A percentile compares a stretch with the other conserved stretches of the same genome.
These are phyloP conservation scores for Tragelaphus eurycerus DNA, from an alignment of 2,797 vertebrate species.

Conservation along the genomic window DNA sequence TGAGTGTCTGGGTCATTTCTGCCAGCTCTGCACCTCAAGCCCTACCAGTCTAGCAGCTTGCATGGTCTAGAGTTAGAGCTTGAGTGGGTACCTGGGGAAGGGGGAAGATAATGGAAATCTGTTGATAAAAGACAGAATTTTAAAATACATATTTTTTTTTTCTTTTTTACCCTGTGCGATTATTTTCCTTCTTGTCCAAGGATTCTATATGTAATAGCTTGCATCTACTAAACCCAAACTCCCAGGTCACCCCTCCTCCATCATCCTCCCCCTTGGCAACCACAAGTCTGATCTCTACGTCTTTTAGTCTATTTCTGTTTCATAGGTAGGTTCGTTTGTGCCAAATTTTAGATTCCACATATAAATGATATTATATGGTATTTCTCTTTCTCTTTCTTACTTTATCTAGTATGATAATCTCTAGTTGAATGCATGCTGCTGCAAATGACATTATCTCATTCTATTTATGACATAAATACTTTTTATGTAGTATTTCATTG, in stretches of 20 bases:
- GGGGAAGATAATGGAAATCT: background rate
- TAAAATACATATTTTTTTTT: background rate
- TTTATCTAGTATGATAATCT: background rate
- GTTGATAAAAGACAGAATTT: slow-evolving; percentile 69
- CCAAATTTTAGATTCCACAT: background rate
- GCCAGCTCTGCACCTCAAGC: background rate
- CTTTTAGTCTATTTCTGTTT: background rate
- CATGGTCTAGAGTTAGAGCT: background rate
- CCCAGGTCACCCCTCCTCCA: background rate
- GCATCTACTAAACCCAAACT: background rate
- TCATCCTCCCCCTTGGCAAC: background rate
- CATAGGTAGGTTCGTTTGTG: background rate
- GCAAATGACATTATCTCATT: background rate
- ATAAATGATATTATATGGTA: background rate
- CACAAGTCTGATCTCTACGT: background rate
- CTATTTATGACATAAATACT: too few species aligned
- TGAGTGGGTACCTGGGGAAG: background rate
- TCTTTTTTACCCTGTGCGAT: background rate
- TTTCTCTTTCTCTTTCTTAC: background rate
- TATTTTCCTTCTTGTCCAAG: background rate
- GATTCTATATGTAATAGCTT: background rate
- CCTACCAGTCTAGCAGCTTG: slow-evolving; percentile 46
- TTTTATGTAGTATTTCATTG: background rate
- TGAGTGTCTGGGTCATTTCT: background rate
- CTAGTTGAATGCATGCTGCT: background rate